These are phyloP conservation scores for Sminthurinus aureus DNA, from an alignment of 2,888 invertebrate species.

Conservation along the genomic window DNA sequence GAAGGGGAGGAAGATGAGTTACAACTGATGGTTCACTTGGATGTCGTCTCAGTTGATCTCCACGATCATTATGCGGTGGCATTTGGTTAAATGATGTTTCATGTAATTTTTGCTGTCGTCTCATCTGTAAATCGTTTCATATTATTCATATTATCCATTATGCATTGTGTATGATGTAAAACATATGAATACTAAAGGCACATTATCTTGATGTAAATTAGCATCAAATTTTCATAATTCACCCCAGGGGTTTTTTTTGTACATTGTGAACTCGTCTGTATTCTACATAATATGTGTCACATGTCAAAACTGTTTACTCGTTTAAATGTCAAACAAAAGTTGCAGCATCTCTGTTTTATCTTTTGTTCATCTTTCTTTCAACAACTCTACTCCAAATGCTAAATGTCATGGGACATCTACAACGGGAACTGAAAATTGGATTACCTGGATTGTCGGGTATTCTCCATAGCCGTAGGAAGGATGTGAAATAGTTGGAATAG, in stretches of 20 bases:
- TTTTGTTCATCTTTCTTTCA: too few species aligned
- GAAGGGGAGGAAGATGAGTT: conserved; percentile 40
- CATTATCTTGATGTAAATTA: too few species aligned
- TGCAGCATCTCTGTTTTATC: too few species aligned
- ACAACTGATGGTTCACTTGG: conserved; percentile 34
- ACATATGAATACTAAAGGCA: too few species aligned
- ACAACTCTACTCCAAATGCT: too few species aligned
- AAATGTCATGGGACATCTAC: too few species aligned
- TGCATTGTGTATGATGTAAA: too few species aligned
- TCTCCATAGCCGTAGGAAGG: conserved; percentile 50
- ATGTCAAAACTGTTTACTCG: background rate
- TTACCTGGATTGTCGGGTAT: conserved; percentile 51
- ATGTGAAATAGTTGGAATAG: conserved; percentile 46
- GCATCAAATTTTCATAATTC: too few species aligned
- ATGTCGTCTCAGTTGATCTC: conserved; percentile 17
- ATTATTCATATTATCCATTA: background rate
- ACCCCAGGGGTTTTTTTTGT: too few species aligned
- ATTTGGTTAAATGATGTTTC: conserved; percentile 44
- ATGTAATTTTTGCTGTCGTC: conserved; percentile 38
- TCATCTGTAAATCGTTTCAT: conserved; percentile 33
- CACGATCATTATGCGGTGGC: background rate
- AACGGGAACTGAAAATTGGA: background rate
- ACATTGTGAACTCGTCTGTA: too few species aligned
- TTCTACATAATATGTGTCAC: background rate
- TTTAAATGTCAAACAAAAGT: background rate